A percentile compares a stretch with the other conserved stretches of the same genome.
phyloP scores from a whole-genome alignment of 2,888 invertebrate genomes.

The Macrophya alboannulata region DNA sequence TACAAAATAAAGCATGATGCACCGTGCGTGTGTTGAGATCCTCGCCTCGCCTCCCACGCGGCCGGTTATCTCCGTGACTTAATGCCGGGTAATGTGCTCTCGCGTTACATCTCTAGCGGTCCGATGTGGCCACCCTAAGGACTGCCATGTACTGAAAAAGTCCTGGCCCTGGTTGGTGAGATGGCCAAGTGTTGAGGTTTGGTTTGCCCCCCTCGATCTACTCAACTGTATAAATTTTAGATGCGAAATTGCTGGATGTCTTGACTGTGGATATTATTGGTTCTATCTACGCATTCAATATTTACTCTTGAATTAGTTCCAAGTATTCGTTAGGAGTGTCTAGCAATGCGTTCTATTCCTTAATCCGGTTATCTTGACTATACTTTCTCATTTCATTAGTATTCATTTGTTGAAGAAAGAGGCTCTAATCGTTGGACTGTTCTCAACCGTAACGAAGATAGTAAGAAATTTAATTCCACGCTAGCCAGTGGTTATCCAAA shows the following conservation, averaged over 20 bases:
- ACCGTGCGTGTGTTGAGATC: conserved; percentile 62
- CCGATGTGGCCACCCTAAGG: conserved; percentile 56
- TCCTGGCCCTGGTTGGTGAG: conserved; percentile 33
- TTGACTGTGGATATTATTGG: not conserved
- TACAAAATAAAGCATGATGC: conserved; percentile 70
- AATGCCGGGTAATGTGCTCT: conserved; percentile 77
- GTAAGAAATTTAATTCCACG: conserved; percentile 31
- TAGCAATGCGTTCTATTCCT: conserved; percentile 11
- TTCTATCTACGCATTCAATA: not conserved
- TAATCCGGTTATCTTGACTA: conserved; percentile 28
- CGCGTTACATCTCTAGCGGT: conserved; percentile 74
- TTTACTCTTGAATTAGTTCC: not conserved
- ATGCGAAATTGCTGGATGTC: conserved; percentile 19
- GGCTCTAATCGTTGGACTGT: conserved; percentile 39
- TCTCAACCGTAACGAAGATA: conserved; percentile 41
- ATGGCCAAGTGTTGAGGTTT: conserved; percentile 38
- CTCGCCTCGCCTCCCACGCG: conserved; percentile 74
- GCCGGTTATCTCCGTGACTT: conserved; percentile 78
- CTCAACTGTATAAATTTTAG: conserved; percentile 8
- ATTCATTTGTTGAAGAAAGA: conserved; percentile 29
- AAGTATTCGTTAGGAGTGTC: not conserved
- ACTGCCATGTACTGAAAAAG: conserved; percentile 42
- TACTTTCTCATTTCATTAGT: conserved; percentile 42
- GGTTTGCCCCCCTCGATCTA: conserved; percentile 62
- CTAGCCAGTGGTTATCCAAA: conserved; percentile 21